Conservation (phyloP, 1,140 invertebrate species). For the Diplogasteroides magnus region DNA sequence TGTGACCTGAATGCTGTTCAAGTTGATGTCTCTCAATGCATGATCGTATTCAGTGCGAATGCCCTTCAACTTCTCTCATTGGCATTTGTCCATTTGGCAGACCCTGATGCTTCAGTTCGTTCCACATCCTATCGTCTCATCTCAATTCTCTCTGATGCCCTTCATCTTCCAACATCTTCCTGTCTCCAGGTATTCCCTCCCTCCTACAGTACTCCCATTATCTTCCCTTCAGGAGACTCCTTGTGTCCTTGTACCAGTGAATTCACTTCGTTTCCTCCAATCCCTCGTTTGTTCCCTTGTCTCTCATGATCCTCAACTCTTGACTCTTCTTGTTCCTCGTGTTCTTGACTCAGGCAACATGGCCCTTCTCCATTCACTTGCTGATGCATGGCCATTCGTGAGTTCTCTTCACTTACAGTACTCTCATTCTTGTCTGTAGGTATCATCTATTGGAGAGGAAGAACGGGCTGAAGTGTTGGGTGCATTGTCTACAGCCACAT, state of each 20-base stretch:
- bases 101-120: constrained; percentile 16
- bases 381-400: background rate
- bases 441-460: too few relatives aligned
- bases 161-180: background rate
- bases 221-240: constrained; percentile 21
- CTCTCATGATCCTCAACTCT: constrained; percentile 8
- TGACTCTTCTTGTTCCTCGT: constrained; percentile 15
- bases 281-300: constrained; percentile 11
- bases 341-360: constrained; percentile 13
- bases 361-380: background rate
- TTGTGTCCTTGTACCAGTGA: constrained; percentile 21
- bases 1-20: background rate
- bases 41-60: constrained; percentile 5
- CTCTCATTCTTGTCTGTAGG: too few relatives aligned
- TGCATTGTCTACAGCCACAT: background rate
- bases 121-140: constrained; percentile 14
- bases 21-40: background rate
- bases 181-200: constrained; percentile 1
- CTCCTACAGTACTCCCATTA: constrained; percentile 5
- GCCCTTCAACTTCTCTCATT: constrained; percentile 18
- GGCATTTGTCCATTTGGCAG: constrained; percentile 18
- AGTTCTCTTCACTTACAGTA: too few relatives aligned
- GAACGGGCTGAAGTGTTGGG: background rate
- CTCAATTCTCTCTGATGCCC: background rate
- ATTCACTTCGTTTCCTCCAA: constrained; percentile 11